Base-by-base conservation (phyloP, 2,797 vertebrate species). In the Mormyrus hasselquistii region DNA sequence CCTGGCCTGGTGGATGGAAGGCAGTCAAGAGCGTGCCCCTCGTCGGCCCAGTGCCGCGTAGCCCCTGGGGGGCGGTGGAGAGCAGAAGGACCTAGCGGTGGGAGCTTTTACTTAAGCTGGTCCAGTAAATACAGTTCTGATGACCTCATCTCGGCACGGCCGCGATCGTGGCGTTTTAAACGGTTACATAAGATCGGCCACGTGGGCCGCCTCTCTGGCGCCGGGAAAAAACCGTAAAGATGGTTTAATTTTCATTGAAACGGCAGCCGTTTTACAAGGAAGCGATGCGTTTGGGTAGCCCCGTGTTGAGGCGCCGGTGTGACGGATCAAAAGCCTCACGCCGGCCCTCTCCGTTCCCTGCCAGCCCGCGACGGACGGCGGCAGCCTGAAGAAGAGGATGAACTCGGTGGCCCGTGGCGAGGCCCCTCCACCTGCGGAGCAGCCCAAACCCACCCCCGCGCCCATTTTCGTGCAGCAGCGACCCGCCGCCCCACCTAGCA, bases 381-480 rank as follows among this genome's bases (percentile, higher is more conserved):
- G 94, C 29, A 97, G 97, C 88, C 92, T 99, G 93, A 99, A 99
- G 95, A 99, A 97, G 93, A 94, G 98, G 93, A 94, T 97, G 89
- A 98, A 97, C 91, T 97, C 98, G 0, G 41, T 96, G 34, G 92
- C 95, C 2, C 95, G 96, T 22, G 93, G 95, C 83, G 96, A 97
- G 2, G 93, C 96, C 7, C 91, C 95, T 9, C 93, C 96, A 5
- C 91, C 95, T 10, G 94, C 96, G 4, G 92, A 95, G 91, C 96
- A 94, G 62, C 95, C 95, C 76, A 92, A 95, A 52, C 95, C 96
- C 69, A 88, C 96, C 69, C 92, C 95, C 34, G 92, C 93, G 91
- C 91, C 52, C 52, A 95, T 93, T 90, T 91, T 95, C 93, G 95
- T 90, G 89, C 96, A 91, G 93, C 96, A 93, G 92, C 93, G 94